Evolutionary conservation across 2,797 vertebrate genomes (phyloP).

Genomic region (Tapera naevia): DNA sequence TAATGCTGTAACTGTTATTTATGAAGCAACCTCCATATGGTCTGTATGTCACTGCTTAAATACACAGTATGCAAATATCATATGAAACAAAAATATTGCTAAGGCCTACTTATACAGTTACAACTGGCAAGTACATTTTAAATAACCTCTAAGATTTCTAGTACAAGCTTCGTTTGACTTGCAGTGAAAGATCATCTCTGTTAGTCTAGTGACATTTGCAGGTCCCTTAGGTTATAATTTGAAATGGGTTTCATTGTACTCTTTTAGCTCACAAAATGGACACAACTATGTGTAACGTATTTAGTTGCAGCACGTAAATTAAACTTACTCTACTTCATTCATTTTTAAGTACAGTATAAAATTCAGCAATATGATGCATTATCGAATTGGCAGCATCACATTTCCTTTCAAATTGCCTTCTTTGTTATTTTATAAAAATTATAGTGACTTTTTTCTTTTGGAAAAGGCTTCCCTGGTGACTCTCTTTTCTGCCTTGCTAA

Average conservation of each 20-base stretch:
- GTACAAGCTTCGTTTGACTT: not conserved
- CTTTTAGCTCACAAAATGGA: not conserved
- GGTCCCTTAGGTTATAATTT: not conserved
- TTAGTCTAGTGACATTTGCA: conserved; percentile 6
- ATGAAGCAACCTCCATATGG: not conserved
- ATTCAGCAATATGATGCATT: not conserved
- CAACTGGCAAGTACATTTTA: not conserved
- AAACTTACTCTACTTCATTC: not conserved
- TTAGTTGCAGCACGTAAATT: not conserved
- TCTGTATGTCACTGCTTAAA: not conserved
- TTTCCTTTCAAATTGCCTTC: not conserved
- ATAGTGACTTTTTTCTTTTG: not conserved
- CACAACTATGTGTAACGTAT: not conserved
- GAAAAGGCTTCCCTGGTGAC: not conserved
- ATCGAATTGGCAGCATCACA: not conserved
- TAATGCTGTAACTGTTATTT: not conserved
- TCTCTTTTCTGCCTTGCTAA: not conserved
- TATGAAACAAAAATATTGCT: not conserved
- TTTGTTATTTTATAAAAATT: not conserved
- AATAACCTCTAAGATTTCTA: not conserved
- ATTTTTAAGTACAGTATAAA: not conserved
- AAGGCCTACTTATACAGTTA: not conserved
- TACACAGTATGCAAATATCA: not conserved
- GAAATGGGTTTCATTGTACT: not conserved
- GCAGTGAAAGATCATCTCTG: not conserved